Percentiles rank a stretch among this genome's conserved stretches.
Evolutionary conservation across 2,888 invertebrate species (phyloP).

Genomic region (Conops quadrifasciatus): DNA sequence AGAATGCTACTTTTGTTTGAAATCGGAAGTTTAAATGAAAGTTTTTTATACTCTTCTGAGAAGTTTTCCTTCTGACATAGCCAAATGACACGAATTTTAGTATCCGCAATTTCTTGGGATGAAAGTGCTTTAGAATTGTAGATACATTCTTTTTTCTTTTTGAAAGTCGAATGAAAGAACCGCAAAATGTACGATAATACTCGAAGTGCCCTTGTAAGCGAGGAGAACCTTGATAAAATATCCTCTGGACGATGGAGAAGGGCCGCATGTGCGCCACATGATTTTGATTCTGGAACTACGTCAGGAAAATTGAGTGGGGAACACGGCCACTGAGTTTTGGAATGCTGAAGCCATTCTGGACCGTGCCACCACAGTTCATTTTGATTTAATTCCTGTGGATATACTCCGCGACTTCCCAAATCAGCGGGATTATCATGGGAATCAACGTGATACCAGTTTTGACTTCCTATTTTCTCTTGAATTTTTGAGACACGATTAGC

Average conservation of each 20-base stretch:
- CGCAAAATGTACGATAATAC: slow-evolving; percentile 2
- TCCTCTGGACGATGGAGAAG: neutral
- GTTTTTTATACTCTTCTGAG: no score
- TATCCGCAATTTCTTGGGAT: neutral
- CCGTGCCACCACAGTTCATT: slow-evolving; percentile 35
- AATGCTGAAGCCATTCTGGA: neutral
- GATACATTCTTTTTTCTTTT: neutral
- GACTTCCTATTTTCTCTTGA: neutral
- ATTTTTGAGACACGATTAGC: slow-evolving; percentile 27
- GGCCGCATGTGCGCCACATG: no score
- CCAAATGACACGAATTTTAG: neutral
- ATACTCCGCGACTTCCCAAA: slow-evolving; percentile 15
- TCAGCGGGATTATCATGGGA: slow-evolving; percentile 30
- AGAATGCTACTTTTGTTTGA: neutral
- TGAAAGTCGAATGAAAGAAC: neutral
- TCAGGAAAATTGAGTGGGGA: neutral
- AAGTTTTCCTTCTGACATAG: no score
- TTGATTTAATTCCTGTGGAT: neutral
- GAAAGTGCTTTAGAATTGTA: neutral
- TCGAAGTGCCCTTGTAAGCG: neutral
- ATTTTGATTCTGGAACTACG: neutral
- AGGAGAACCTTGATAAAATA: neutral
- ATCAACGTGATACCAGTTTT: slow-evolving; percentile 24
- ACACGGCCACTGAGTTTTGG: neutral
- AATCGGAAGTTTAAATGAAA: neutral